Evolutionary conservation across 2,888 invertebrate genomes (phyloP), one percentile per base, ranked within the genome.

Genomic region (Scaptomyza caliginosa): DNA sequence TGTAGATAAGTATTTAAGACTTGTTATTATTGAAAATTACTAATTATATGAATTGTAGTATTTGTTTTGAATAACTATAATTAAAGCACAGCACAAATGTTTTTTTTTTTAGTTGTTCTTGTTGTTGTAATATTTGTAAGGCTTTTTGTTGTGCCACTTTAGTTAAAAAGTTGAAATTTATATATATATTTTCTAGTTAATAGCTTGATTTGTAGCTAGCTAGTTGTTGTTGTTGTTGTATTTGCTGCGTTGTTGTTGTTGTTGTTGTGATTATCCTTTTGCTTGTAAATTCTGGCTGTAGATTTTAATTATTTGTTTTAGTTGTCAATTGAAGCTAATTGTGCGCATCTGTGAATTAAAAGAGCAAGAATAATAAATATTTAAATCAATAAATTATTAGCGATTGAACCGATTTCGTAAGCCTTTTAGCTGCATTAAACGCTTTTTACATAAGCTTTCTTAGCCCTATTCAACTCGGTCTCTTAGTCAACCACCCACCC

Each of bases 401-500:
- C 48, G 42, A 36, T 51, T 34, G 0, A 8, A 21, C 21, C 21
- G n/a, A 13, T 38, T 36, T 46, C 49, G 69, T 64, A 63, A 80
- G 77, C 74, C 77, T 77, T 77, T 81, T 77, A 74, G 77, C 76
- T 48, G 74, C 69, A 74, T 52, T 71, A 84, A 83, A 77, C 60
- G 79, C 73, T 86, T 83, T 82, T 83, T 83, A 86, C 80, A 86
- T 81, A 81, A 81, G 80, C 67, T 57, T 63, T 52, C 80, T 86
- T 83, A 82, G 73, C 79, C 70, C 62, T n/a, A n/a, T 45, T 5
- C 45, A 19, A 59, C 24, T 32, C 56, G 40, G 21, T 11, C 26
- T 28, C 13, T 5, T 10, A 45, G 43, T 17, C 49, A 16, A 28
- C 40, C 50, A 23, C 39, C 34, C n/a, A 34, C 30, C 24, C 26